Percentiles rank a stretch among this genome's conserved stretches.
These are phyloP conservation scores for Lamprotornis superbus DNA, from an alignment of 2,113 vertebrate genomes.

Conservation along the genomic window DNA sequence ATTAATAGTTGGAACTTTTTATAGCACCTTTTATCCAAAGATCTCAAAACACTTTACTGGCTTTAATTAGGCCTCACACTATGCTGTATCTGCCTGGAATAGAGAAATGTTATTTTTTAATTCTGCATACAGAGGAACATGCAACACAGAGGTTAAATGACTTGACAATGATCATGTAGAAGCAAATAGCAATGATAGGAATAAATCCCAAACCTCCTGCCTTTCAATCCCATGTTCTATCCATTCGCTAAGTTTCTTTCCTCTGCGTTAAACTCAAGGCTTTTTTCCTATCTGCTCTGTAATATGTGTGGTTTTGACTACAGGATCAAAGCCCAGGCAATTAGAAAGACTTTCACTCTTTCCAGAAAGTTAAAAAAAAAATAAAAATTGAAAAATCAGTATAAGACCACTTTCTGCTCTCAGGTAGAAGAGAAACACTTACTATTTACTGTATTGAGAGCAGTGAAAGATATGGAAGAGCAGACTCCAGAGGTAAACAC, in stretches of 20 bases:
- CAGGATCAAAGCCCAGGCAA: background rate
- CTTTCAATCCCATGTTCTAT: background rate
- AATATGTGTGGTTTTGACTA: background rate
- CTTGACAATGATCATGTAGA: background rate
- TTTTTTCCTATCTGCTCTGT: background rate
- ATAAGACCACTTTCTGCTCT: background rate
- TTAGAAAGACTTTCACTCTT: background rate
- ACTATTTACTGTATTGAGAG: background rate
- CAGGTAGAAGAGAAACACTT: background rate
- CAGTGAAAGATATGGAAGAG: background rate
- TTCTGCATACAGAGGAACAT: background rate
- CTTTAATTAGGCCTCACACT: slow-evolving; percentile 23
- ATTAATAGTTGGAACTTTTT: slow-evolving; percentile 47
- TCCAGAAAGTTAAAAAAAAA: background rate
- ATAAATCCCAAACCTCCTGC: background rate
- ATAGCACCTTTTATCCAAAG: slow-evolving; percentile 34
- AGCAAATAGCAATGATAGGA: background rate
- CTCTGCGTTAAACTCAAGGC: background rate
- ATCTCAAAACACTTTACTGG: slow-evolving; percentile 16
- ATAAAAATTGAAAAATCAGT: background rate
- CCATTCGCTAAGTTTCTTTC: background rate
- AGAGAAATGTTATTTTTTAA: background rate
- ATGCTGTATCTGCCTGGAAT: background rate
- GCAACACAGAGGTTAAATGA: background rate
- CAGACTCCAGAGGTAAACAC: background rate